Percentiles rank a stretch among this genome's conserved stretches.
Conservation (phyloP, 2,113 vertebrate genomes). For the Morone chrysops region DNA sequence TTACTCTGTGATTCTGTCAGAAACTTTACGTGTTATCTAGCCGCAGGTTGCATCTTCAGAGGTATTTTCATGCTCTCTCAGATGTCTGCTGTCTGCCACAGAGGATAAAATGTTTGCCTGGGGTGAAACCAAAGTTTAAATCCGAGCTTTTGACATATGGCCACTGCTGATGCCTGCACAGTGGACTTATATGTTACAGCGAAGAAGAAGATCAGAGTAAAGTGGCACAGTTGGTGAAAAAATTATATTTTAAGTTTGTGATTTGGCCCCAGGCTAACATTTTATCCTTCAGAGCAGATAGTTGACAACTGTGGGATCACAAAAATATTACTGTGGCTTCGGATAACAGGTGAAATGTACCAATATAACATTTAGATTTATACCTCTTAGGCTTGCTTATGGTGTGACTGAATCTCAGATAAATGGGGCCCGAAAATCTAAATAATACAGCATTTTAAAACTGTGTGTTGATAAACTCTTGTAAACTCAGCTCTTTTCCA, state of each 20-base stretch:
- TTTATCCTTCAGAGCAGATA: neutral
- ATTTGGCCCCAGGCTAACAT: neutral
- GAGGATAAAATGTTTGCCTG: neutral
- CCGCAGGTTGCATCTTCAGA: neutral
- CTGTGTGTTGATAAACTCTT: neutral
- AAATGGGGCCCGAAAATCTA: neutral
- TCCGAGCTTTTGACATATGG: neutral
- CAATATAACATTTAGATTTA: neutral
- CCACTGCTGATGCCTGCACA: neutral
- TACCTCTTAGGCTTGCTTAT: neutral
- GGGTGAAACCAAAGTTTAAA: neutral
- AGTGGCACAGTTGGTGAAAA: neutral
- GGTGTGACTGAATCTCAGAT: too few relatives aligned
- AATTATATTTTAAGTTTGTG: neutral
- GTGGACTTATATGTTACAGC: neutral
- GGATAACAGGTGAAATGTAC: neutral
- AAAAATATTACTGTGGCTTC: neutral
- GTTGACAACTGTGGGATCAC: neutral
- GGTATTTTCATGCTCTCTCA: neutral
- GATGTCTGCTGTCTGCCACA: neutral
- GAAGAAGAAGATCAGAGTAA: neutral
- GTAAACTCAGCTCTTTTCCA: conserved; percentile 23
- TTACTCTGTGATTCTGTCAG: neutral
- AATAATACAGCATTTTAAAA: neutral
- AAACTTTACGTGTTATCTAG: neutral